Evolutionary conservation across 2,888 invertebrate species (phyloP).

Genomic region (Nowickia ferox): DNA sequence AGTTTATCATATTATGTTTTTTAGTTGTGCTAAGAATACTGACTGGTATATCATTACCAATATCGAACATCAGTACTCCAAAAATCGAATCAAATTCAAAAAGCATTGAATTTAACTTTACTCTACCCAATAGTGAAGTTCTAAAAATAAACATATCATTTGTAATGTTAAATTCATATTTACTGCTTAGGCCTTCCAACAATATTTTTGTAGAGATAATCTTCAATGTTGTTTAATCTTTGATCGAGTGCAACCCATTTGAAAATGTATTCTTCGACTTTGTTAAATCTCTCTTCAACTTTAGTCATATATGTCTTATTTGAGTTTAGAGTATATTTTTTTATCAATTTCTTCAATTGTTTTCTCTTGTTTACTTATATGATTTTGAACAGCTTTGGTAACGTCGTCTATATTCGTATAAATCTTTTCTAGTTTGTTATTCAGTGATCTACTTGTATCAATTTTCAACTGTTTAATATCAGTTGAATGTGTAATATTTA

Average conservation of each 20-base stretch:
- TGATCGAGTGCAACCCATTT: not conserved
- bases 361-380: too few relatives aligned
- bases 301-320: too few relatives aligned
- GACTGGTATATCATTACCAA: too few relatives aligned
- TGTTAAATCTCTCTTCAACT: too few relatives aligned
- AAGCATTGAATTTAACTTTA: too few relatives aligned
- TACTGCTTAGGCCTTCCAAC: not conserved
- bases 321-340: not conserved
- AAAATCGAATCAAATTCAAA: too few relatives aligned
- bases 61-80: too few relatives aligned
- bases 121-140: too few relatives aligned
- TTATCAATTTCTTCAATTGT: not conserved
- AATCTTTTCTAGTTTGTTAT: not conserved
- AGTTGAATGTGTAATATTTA: conserved; percentile 1
- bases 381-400: not conserved
- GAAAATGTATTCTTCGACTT: too few relatives aligned
- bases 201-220: not conserved
- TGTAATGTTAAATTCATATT: not conserved
- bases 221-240: conserved; percentile 7
- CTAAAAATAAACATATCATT: too few relatives aligned
- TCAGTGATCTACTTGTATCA: conserved; percentile 1
- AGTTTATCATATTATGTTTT: too few relatives aligned
- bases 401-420: not conserved
- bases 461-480: conserved; percentile 7
- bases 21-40: too few relatives aligned